Evolutionary conservation across 1,140 invertebrate species (phyloP).

Genomic region (Thaumetopoea pityocampa): DNA sequence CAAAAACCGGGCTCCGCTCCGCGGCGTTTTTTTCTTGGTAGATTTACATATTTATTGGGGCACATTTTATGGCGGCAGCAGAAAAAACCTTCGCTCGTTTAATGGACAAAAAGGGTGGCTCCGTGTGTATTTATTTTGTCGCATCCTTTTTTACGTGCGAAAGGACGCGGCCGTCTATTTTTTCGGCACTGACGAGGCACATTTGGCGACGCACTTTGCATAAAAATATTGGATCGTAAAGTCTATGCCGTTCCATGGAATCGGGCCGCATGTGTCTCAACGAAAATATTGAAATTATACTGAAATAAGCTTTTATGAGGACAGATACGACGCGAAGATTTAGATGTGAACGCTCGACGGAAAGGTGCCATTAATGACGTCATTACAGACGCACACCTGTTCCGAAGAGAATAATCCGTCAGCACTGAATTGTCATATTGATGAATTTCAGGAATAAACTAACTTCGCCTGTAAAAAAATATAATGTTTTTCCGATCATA

Average conservation of each 20-base stretch:
- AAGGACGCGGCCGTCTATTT: slow-evolving; percentile 65
- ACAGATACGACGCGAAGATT: slow-evolving; percentile 43
- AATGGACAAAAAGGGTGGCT: slow-evolving; percentile 74
- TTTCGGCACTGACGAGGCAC: slow-evolving; percentile 58
- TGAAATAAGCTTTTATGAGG: slow-evolving; percentile 56
- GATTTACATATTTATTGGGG: slow-evolving; percentile 76
- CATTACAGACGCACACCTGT: slow-evolving; percentile 30
- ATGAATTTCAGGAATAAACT: too few relatives aligned
- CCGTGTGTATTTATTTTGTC: slow-evolving; percentile 73
- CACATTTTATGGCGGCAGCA: slow-evolving; percentile 68
- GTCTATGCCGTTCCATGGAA: slow-evolving; percentile 46
- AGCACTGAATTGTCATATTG: too few relatives aligned
- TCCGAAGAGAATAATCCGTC: slow-evolving; percentile 3
- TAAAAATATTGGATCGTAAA: slow-evolving; percentile 75
- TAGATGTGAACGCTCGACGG: slow-evolving; percentile 42
- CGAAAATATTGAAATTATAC: slow-evolving; percentile 51
- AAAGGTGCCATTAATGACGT: slow-evolving; percentile 24
- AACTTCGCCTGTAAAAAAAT: too few relatives aligned
- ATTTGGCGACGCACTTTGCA: slow-evolving; percentile 74
- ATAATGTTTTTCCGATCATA: too few relatives aligned
- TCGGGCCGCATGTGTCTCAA: slow-evolving; percentile 54
- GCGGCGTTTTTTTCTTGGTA: slow-evolving; percentile 55
- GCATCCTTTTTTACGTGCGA: slow-evolving; percentile 73
- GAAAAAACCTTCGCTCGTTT: slow-evolving; percentile 68
- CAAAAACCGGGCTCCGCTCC: slow-evolving; percentile 38